A percentile compares a stretch with the other conserved stretches of the same genome.
phyloP scores from a whole-genome alignment of 2,113 vertebrate genomes.

The Felis chaus region DNA sequence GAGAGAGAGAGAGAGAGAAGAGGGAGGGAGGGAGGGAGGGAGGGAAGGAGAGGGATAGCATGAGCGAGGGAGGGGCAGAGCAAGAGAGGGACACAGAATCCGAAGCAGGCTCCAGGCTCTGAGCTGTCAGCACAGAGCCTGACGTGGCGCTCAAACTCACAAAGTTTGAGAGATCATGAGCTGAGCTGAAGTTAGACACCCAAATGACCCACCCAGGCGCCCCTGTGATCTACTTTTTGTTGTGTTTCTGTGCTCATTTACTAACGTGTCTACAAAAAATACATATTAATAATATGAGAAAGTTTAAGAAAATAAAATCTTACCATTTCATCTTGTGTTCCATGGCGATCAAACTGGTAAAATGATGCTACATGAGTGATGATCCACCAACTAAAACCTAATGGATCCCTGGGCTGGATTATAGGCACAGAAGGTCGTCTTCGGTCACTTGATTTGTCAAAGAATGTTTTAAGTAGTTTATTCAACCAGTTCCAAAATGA shows the following conservation, averaged over 20 bases:
- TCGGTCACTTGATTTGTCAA: conserved; percentile 74
- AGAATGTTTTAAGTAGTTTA: conserved; percentile 84
- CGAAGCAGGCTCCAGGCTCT: too few species aligned
- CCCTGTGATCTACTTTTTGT: not conserved
- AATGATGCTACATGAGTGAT: conserved; percentile 90
- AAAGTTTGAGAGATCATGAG: too few species aligned
- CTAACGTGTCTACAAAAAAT: conserved; percentile 29
- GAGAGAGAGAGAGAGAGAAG: too few species aligned
- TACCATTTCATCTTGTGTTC: conserved; percentile 89
- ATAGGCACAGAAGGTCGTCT: conserved; percentile 66
- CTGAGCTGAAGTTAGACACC: too few species aligned
- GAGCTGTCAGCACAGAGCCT: too few species aligned
- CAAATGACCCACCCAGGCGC: too few species aligned
- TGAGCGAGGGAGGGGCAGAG: too few species aligned
- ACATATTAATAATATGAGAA: not conserved
- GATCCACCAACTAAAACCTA: conserved; percentile 97
- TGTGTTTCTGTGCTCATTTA: not conserved
- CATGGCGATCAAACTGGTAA: conserved; percentile 90
- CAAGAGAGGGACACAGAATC: too few species aligned
- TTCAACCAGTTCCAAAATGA: conserved; percentile 94
- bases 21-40: too few species aligned
- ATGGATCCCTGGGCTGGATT: conserved; percentile 90
- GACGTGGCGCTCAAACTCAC: too few species aligned
- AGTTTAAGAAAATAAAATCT: conserved; percentile 30
- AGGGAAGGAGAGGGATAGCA: too few species aligned